phyloP scores from a whole-genome alignment of 2,113 vertebrate genomes.

The Dinomys branickii region DNA sequence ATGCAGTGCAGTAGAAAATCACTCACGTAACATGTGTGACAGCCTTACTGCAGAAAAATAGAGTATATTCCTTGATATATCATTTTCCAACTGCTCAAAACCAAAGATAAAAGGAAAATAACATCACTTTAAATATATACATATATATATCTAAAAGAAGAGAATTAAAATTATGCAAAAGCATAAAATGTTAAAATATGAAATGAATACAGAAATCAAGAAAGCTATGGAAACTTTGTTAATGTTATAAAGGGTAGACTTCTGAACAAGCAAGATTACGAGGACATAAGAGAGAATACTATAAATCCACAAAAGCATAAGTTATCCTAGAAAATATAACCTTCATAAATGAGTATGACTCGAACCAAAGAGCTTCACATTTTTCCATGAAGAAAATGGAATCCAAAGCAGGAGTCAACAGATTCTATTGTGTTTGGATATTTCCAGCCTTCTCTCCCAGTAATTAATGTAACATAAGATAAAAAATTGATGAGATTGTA shows the following conservation, averaged over 20 bases:
- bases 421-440: not conserved
- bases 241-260: not conserved
- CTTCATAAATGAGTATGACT: not conserved
- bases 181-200: not conserved
- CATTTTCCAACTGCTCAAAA: not conserved
- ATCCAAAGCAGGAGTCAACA: not conserved
- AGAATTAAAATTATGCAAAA: not conserved
- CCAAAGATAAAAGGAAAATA: not conserved
- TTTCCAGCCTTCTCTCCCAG: not conserved
- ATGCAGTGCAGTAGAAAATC: no score
- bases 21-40: no score
- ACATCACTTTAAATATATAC: not conserved
- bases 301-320: not conserved
- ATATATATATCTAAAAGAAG: not conserved
- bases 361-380: not conserved
- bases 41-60: not conserved
- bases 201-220: not conserved
- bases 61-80: not conserved
- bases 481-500: slow-evolving; percentile 21
- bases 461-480: not conserved
- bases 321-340: not conserved
- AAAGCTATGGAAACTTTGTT: not conserved
- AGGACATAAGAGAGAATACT: not conserved
- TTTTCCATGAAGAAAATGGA: not conserved
- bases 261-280: not conserved